These are phyloP conservation scores for Salpingus planirostris DNA, from an alignment of 2,888 invertebrate species.

Conservation along the genomic window DNA sequence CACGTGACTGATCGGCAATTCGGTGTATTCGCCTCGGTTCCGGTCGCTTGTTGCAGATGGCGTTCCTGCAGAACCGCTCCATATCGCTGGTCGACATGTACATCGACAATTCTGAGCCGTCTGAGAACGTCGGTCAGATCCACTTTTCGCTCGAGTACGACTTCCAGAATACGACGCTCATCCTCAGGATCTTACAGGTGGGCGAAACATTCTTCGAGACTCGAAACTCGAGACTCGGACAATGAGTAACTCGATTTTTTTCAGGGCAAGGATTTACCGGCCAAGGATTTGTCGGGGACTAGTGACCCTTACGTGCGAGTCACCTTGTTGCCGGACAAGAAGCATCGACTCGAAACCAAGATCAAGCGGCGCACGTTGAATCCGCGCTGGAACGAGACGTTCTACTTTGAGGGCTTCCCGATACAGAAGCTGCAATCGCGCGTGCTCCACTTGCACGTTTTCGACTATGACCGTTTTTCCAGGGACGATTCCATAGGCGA, in stretches of 20 bases:
- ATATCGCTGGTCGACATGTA: slow-evolving; percentile 91
- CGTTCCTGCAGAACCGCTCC: slow-evolving; percentile 78
- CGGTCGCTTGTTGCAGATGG: slow-evolving; percentile 45
- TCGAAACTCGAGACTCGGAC: neutral
- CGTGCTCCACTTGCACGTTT: slow-evolving; percentile 86
- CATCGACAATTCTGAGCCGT: slow-evolving; percentile 86
- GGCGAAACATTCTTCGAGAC: slow-evolving; percentile 27
- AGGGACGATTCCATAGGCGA: slow-evolving; percentile 91
- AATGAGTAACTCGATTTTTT: slow-evolving; percentile 20
- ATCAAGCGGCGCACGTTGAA: slow-evolving; percentile 84
- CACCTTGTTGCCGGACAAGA: slow-evolving; percentile 83
- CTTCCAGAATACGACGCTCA: slow-evolving; percentile 86
- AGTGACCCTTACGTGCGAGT: slow-evolving; percentile 89
- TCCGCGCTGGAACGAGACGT: slow-evolving; percentile 90
- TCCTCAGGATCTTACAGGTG: slow-evolving; percentile 84
- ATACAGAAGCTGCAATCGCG: slow-evolving; percentile 88
- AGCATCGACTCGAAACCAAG: slow-evolving; percentile 86
- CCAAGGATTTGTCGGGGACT: slow-evolving; percentile 85
- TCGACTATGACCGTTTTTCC: slow-evolving; percentile 90
- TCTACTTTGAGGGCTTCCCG: slow-evolving; percentile 90
- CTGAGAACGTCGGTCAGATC: slow-evolving; percentile 90
- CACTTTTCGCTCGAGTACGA: slow-evolving; percentile 91
- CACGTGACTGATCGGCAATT: too few species aligned
- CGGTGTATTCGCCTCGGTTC: too few species aligned
- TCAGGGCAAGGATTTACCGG: slow-evolving; percentile 87